A percentile compares a stretch with the other conserved stretches of the same genome.
Conservation (phyloP, 1,140 invertebrate species). For the Pogonomyrmex californicus region DNA sequence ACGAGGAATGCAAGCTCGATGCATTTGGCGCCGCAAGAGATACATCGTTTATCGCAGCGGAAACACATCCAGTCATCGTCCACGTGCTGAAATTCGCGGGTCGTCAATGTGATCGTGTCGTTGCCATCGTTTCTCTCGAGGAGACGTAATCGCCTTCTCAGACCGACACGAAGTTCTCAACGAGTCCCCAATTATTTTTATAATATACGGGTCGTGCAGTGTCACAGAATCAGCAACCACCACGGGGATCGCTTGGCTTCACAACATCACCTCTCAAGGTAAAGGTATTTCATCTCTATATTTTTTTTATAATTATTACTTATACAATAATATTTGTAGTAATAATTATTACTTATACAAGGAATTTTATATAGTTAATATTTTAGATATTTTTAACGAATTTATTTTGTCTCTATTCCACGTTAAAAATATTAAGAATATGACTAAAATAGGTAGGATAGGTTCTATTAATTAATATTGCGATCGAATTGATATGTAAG, state of each 20-base stretch:
- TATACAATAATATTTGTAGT: neutral
- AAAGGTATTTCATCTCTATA: constrained; percentile 5
- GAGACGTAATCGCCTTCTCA: neutral
- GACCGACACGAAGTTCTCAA: neutral
- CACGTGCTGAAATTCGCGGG: constrained; percentile 5
- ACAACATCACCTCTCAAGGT: constrained; percentile 75
- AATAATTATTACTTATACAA: neutral
- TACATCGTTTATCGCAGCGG: constrained; percentile 20
- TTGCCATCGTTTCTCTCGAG: neutral
- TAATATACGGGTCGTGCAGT: constrained; percentile 72
- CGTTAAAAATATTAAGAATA: neutral
- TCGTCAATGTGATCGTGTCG: constrained; percentile 14
- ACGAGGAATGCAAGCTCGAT: neutral
- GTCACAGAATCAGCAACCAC: constrained; percentile 66
- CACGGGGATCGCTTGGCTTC: constrained; percentile 73
- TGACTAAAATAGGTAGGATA: no score
- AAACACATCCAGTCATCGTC: constrained; percentile 3
- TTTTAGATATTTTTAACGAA: neutral
- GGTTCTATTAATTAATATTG: neutral
- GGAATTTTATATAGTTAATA: neutral
- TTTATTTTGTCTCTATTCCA: neutral
- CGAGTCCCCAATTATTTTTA: constrained; percentile 64
- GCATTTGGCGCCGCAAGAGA: constrained; percentile 9
- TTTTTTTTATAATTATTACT: neutral
- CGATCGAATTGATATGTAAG: neutral